Percentiles rank a stretch among this genome's conserved stretches.
phyloP scores from a whole-genome alignment of 1,140 invertebrate species.

The Drosophila nigrodunni region DNA sequence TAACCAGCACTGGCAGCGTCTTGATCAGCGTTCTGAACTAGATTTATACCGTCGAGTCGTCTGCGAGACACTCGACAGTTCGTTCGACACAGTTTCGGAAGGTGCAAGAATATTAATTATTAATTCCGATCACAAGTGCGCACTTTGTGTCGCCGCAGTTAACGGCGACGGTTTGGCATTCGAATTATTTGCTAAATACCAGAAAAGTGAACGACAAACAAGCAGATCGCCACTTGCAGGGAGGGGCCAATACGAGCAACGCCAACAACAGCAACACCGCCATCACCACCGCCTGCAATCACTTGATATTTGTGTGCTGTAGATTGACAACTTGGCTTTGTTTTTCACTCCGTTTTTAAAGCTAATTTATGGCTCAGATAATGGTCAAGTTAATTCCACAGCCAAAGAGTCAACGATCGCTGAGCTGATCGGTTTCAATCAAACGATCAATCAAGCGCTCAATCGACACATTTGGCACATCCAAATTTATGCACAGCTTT shows the following conservation, averaged over 20 bases:
- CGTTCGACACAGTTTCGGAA: conserved; percentile 54
- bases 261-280: background rate
- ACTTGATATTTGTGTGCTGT: conserved; percentile 15
- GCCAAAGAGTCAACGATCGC: conserved; percentile 34
- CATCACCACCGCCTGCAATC: background rate
- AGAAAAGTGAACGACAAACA: conserved; percentile 64
- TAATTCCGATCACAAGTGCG: conserved; percentile 80
- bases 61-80: background rate
- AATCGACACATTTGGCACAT: conserved; percentile 3
- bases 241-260: background rate
- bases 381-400: conserved; percentile 28
- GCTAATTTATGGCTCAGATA: conserved; percentile 51
- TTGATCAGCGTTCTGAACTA: conserved; percentile 38
- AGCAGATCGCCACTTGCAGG: conserved; percentile 16
- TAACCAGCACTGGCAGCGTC: background rate
- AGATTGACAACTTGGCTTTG: conserved; percentile 3
- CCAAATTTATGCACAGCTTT: conserved; percentile 9
- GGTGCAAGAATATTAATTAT: conserved; percentile 84
- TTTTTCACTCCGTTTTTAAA: conserved; percentile 11
- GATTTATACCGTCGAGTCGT: conserved; percentile 26
- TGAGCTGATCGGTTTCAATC: conserved; percentile 35
- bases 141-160: conserved; percentile 76
- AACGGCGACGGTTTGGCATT: conserved; percentile 66
- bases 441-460: conserved; percentile 18
- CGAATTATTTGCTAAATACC: conserved; percentile 77